Percentiles rank a stretch among this genome's conserved stretches.
Conservation (phyloP, 2,888 invertebrate genomes). For the Pyrrhosoma nymphula region DNA sequence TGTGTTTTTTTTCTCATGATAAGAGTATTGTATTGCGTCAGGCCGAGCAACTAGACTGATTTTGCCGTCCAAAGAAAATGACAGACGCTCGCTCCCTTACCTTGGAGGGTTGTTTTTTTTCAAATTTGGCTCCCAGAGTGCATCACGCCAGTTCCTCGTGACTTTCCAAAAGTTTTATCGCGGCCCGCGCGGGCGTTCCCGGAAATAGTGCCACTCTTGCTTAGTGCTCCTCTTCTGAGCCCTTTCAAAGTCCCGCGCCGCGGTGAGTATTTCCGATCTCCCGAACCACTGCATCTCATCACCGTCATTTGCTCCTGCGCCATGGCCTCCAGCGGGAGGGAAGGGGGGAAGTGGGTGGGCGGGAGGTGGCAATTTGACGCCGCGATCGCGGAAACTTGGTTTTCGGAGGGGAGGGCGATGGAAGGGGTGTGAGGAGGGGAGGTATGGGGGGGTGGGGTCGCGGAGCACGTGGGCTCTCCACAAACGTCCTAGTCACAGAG, state of each 20-base stretch:
- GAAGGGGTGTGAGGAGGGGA: no score
- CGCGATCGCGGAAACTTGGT: background rate
- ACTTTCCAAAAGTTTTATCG: background rate
- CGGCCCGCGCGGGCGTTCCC: background rate
- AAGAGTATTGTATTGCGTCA: no score
- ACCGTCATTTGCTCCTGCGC: slow-evolving; percentile 32
- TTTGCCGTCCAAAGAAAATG: no score
- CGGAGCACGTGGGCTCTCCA: background rate
- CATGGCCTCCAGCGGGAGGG: background rate
- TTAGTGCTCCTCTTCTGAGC: background rate
- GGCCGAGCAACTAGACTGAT: no score
- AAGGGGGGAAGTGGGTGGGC: background rate
- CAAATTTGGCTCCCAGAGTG: background rate
- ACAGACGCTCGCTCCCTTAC: no score
- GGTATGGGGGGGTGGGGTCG: background rate
- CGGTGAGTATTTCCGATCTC: background rate
- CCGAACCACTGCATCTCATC: slow-evolving; percentile 26
- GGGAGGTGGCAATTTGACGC: background rate
- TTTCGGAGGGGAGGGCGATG: background rate
- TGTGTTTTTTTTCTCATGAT: no score
- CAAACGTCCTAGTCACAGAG: background rate
- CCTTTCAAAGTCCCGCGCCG: background rate
- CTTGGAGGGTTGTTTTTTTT: background rate
- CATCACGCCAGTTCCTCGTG: background rate
- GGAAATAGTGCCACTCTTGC: background rate